Evolutionary conservation across 2,797 vertebrate species (phyloP).

Genomic region (Lates japonicus): DNA sequence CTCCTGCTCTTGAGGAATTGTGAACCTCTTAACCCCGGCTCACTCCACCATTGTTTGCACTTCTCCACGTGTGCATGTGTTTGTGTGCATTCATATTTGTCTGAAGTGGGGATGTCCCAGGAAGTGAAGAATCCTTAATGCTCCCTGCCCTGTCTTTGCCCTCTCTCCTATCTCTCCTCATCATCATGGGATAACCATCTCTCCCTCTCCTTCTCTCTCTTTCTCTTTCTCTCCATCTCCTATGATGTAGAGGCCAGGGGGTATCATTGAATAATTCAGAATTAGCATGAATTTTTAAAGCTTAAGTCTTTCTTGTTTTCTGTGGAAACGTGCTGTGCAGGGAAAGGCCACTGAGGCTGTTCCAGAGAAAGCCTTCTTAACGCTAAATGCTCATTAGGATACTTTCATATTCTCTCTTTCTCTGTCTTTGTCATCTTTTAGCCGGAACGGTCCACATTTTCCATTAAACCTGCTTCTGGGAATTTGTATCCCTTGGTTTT

Average conservation of each 20-base stretch:
- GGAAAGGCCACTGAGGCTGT: conserved; percentile 71
- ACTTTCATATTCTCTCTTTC: conserved; percentile 69
- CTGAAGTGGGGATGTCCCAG: conserved; percentile 64
- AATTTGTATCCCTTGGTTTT: conserved; percentile 62
- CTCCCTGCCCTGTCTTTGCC: conserved; percentile 59
- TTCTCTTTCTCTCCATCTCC: conserved; percentile 57
- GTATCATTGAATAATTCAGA: conserved; percentile 85
- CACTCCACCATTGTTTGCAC: conserved; percentile 77
- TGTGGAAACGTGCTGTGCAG: conserved; percentile 69
- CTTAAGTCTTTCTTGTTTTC: conserved; percentile 61
- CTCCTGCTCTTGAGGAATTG: conserved; percentile 85
- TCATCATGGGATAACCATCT: conserved; percentile 68
- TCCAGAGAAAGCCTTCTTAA: conserved; percentile 58
- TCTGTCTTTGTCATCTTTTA: conserved; percentile 69
- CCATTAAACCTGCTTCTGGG: conserved; percentile 64
- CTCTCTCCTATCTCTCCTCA: conserved; percentile 43
- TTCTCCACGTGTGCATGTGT: conserved; percentile 16
- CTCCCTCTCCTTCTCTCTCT: conserved; percentile 36
- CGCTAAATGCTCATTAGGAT: conserved; percentile 81
- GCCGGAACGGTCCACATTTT: conserved; percentile 49
- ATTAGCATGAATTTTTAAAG: conserved; percentile 85
- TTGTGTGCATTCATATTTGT: conserved; percentile 29
- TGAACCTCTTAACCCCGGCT: conserved; percentile 88
- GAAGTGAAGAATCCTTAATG: conserved; percentile 65
- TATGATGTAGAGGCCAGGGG: conserved; percentile 75